Evolutionary conservation across 2,797 vertebrate species (phyloP).

Genomic region (Oceanodroma leucorhoa): DNA sequence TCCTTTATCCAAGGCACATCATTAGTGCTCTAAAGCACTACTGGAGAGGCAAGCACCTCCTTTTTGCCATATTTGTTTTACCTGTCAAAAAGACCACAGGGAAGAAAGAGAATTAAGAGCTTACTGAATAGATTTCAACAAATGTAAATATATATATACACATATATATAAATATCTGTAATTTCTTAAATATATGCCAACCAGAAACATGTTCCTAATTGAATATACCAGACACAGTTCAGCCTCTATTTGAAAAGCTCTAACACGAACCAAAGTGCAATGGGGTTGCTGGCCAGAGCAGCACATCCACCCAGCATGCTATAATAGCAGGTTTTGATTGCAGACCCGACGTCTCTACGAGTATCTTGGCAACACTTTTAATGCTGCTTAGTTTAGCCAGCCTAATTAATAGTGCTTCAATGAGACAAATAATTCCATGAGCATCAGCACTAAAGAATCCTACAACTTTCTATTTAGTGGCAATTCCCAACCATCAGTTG

Average conservation of each 20-base stretch:
- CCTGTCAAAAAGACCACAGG: neutral
- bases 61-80: neutral
- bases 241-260: neutral
- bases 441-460: neutral
- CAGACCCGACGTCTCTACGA: neutral
- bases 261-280: neutral
- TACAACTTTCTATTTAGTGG: neutral
- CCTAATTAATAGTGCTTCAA: conserved; percentile 46
- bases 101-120: neutral
- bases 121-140: neutral
- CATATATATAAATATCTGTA: neutral
- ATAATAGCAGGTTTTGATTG: conserved; percentile 22
- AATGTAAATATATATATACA: neutral
- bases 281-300: neutral
- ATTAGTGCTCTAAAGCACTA: neutral
- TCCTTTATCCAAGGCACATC: neutral
- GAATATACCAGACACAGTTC: neutral
- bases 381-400: neutral
- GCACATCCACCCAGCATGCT: neutral
- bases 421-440: neutral
- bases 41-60: neutral
- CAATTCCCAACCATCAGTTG: neutral
- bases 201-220: neutral
- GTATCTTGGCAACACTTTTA: conserved; percentile 47
- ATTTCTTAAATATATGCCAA: neutral